Conservation (phyloP, 2,113 vertebrate genomes). For the Campylomormyrus tamandua region DNA sequence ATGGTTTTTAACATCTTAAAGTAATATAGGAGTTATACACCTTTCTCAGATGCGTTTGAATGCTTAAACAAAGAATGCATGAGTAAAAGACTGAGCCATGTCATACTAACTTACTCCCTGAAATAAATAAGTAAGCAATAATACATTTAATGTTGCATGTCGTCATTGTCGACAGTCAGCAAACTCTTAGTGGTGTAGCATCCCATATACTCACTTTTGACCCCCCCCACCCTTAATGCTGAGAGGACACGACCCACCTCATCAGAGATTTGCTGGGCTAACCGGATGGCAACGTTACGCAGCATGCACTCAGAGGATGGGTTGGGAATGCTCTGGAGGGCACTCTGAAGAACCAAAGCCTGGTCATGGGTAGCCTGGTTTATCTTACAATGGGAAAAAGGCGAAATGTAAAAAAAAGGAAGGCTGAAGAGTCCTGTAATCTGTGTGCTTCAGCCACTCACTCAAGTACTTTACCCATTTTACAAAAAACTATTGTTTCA, state of each 20-base stretch:
- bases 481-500: not conserved
- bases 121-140: not conserved
- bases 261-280: conserved; percentile 97
- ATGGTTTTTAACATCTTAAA: not conserved
- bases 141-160: not conserved
- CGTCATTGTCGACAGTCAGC: not conserved
- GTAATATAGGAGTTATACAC: not conserved
- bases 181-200: not conserved
- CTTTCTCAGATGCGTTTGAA: not conserved
- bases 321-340: conserved; percentile 97
- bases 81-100: not conserved
- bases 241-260: conserved; percentile 65
- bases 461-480: not conserved
- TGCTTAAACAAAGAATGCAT: not conserved
- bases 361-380: conserved; percentile 97
- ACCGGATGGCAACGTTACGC: conserved; percentile 93
- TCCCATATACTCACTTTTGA: not conserved
- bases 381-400: conserved; percentile 58
- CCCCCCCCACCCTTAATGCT: not conserved
- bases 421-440: not conserved
- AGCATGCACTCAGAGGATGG: conserved; percentile 97
- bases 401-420: not conserved
- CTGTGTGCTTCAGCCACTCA: not conserved
- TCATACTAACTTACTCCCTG: not conserved
- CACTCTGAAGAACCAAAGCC: conserved; percentile 93